Conservation (phyloP, 2,888 invertebrate species). For the Morpho deidamia region DNA sequence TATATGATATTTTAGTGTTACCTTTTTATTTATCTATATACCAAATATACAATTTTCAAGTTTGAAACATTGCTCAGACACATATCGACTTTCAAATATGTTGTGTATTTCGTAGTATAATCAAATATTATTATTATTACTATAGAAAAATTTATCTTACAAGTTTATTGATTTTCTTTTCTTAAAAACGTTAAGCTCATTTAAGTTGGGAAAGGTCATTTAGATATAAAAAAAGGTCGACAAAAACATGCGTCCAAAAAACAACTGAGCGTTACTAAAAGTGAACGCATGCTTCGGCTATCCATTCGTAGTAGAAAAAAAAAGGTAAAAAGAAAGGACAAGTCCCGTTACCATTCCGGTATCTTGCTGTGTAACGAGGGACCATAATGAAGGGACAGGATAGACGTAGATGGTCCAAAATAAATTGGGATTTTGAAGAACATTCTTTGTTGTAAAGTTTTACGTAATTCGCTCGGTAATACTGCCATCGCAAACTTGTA, state of each 20-base stretch:
- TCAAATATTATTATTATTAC: too few species aligned
- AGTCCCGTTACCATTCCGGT: slow-evolving; percentile 67
- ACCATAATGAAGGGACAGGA: slow-evolving; percentile 26
- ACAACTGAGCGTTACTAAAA: slow-evolving; percentile 50
- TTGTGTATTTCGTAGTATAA: too few species aligned
- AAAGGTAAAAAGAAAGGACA: slow-evolving; percentile 57
- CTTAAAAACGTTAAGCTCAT: not conserved
- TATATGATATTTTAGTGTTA: too few species aligned
- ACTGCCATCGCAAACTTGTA: too few species aligned
- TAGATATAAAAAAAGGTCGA: not conserved
- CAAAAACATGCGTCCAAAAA: slow-evolving; percentile 14
- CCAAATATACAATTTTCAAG: too few species aligned
- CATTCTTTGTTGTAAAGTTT: not conserved
- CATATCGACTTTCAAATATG: too few species aligned
- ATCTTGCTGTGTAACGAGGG: slow-evolving; percentile 41
- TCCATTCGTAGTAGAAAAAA: slow-evolving; percentile 46
- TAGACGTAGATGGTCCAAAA: slow-evolving; percentile 23
- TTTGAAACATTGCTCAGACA: too few species aligned
- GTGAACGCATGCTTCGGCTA: slow-evolving; percentile 61
- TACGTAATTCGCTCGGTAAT: not conserved
- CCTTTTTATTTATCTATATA: too few species aligned
- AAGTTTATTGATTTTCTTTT: too few species aligned
- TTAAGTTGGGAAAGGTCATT: not conserved
- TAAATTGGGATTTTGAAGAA: slow-evolving; percentile 7
- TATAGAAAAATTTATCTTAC: too few species aligned